Base-by-base conservation (phyloP, 1,140 invertebrate genomes). In the Neoseiulus cucumeris region DNA sequence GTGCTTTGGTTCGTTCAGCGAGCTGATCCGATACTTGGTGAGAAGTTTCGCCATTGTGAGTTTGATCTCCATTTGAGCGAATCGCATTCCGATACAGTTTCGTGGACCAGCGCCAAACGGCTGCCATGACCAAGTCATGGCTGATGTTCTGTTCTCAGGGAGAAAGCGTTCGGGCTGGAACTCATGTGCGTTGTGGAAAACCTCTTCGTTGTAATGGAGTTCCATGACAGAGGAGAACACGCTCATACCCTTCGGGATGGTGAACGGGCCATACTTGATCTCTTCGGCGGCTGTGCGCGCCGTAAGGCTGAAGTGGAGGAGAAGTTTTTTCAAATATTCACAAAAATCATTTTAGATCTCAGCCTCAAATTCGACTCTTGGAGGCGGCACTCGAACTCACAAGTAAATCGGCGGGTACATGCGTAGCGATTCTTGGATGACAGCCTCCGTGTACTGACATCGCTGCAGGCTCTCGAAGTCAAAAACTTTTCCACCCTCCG, bases 111-210 rank as follows among this genome's bases (percentile, higher is more conserved):
- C 66, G n/a, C 74, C 73, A 66, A 76, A 76, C 1, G 75, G 72
- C 47, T 73, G 51, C 51, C 51, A 59, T 17, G 51, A 2, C 14
- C 25, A 59, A 17, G 22, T 20, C 51, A 59, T 59, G 2, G 25
- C 12, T 17, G 51, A 14, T 6, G 14, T 59, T 6, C 22, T 25
- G 33, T 59, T 25, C 14, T 59, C 51, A 2, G 51, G 22, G 14
- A 59, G 22, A 2, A 70, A 84, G 71, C 83, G 72, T 67, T 83
- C 82, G 0, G 83, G 83, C 70, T 81, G 75, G 69, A 84, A 85
- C 68, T 73, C 74, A 2, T 80, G 71, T 25, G 84, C 82, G 55
- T 84, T 72, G 0, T 79, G 75, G 75, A 77, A 85, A 69, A 78
- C 74, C 2, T 79, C 70, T 1, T 78, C 75, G 75, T 83, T 79